Conservation (phyloP, 92 coral and sea anemone genomes). For the Epizoanthus illoricatus region DNA sequence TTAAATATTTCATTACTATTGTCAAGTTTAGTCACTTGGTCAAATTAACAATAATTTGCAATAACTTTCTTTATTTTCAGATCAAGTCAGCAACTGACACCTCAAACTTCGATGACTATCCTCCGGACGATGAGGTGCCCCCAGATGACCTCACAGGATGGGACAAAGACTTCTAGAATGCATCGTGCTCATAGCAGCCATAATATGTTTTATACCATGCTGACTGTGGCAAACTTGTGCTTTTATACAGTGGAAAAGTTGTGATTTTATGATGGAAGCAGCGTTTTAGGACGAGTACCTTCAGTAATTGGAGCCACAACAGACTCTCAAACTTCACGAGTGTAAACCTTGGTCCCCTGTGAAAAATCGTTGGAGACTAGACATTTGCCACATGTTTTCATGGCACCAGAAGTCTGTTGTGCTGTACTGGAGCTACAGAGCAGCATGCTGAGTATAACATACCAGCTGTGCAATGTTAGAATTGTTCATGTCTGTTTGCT, state of each 20-base stretch:
- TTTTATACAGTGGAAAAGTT: not conserved
- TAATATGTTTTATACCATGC: constrained; percentile 25
- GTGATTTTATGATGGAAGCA: not conserved
- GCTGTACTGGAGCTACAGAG: too few relatives aligned
- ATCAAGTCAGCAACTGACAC: constrained; percentile 92
- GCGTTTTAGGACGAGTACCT: constrained; percentile 27
- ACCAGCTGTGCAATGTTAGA: too few relatives aligned
- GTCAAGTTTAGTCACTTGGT: too few relatives aligned
- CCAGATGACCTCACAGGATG: constrained; percentile 90
- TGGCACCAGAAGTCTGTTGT: too few relatives aligned
- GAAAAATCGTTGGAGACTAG: not conserved
- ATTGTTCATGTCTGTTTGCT: too few relatives aligned
- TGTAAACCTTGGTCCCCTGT: not conserved
- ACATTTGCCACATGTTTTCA: not conserved
- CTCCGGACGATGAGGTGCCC: constrained; percentile 94
- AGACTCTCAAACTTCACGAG: not conserved
- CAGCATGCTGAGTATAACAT: too few relatives aligned
- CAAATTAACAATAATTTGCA: too few relatives aligned
- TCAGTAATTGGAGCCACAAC: not conserved
- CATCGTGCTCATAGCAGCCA: not conserved
- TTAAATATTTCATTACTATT: too few relatives aligned
- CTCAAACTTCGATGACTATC: constrained; percentile 98
- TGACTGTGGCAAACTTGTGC: constrained; percentile 5
- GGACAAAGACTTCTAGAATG: constrained; percentile 89
- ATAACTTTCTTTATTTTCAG: constrained; percentile 42